phyloP scores from a whole-genome alignment of 2,113 vertebrate species.

The Atherinomorus stipes region DNA sequence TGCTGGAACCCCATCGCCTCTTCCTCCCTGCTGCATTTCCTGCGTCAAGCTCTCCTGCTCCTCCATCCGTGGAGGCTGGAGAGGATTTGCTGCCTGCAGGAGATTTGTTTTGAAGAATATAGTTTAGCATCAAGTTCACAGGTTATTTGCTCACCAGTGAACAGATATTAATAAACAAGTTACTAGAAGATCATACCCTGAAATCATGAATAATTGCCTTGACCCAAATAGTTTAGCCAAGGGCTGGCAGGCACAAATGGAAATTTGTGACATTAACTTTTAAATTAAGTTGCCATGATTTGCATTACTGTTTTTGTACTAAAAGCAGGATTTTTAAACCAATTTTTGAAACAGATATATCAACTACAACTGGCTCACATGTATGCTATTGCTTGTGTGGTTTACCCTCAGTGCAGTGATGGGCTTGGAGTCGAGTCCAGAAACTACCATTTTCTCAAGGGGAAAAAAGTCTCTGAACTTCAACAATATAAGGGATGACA shows the following conservation, averaged over 20 bases:
- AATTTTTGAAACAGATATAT: no score
- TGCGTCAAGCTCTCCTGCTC: constrained; percentile 73
- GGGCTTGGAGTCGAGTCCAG: no score
- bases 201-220: constrained; percentile 16
- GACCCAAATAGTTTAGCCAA: constrained; percentile 13
- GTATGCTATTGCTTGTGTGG: no score
- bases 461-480: no score
- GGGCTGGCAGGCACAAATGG: not conserved
- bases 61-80: constrained; percentile 67
- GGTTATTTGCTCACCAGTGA: not conserved
- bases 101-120: not conserved
- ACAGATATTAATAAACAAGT: constrained; percentile 8
- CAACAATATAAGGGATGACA: no score
- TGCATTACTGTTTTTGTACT: no score
- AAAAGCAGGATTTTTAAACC: no score
- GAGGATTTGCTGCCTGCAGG: constrained; percentile 75
- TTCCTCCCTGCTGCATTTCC: constrained; percentile 86
- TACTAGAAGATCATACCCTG: not conserved
- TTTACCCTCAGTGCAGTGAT: no score
- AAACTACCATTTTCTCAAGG: no score
- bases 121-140: not conserved
- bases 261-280: not conserved
- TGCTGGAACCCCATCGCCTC: constrained; percentile 93
- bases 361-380: no score
- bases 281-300: no score